Conservation (phyloP, 2,888 invertebrate genomes). For the Acronicta aceris region DNA sequence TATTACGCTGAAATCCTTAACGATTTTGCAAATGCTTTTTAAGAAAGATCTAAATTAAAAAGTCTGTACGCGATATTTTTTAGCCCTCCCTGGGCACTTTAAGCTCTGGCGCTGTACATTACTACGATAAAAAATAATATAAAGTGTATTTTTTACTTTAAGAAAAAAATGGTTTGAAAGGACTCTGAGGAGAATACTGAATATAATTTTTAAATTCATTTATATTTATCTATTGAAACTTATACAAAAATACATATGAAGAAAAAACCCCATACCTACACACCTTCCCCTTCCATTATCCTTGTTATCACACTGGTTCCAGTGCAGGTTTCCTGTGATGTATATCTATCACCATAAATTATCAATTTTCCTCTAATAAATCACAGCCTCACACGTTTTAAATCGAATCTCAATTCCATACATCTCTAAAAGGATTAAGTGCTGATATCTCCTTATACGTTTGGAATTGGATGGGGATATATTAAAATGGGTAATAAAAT, state of each 20-base stretch:
- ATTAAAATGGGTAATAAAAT: slow-evolving; percentile 26
- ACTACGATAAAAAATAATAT: too few relatives aligned
- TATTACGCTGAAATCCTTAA: slow-evolving; percentile 26
- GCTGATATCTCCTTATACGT: slow-evolving; percentile 18
- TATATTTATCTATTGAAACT: too few relatives aligned
- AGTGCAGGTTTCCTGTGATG: too few relatives aligned
- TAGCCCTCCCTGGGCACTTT: background rate
- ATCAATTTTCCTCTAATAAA: slow-evolving; percentile 1
- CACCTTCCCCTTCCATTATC: too few relatives aligned
- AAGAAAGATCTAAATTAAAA: background rate
- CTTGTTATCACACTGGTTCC: too few relatives aligned
- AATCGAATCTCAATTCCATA: slow-evolving; percentile 15
- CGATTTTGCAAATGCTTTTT: slow-evolving; percentile 10
- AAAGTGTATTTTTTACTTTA: too few relatives aligned
- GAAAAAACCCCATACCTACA: too few relatives aligned
- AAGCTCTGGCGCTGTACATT: background rate
- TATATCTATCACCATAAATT: background rate
- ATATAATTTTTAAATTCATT: too few relatives aligned
- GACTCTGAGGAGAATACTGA: too few relatives aligned
- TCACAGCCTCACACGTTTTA: slow-evolving; percentile 2
- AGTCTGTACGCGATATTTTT: too few relatives aligned
- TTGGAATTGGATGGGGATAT: slow-evolving; percentile 14
- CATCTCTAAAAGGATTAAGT: slow-evolving; percentile 18
- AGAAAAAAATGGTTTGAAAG: too few relatives aligned
- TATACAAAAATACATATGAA: too few relatives aligned